Evolutionary conservation across 2,113 vertebrate genomes (phyloP).

Genomic region (Campylomormyrus tamandua): DNA sequence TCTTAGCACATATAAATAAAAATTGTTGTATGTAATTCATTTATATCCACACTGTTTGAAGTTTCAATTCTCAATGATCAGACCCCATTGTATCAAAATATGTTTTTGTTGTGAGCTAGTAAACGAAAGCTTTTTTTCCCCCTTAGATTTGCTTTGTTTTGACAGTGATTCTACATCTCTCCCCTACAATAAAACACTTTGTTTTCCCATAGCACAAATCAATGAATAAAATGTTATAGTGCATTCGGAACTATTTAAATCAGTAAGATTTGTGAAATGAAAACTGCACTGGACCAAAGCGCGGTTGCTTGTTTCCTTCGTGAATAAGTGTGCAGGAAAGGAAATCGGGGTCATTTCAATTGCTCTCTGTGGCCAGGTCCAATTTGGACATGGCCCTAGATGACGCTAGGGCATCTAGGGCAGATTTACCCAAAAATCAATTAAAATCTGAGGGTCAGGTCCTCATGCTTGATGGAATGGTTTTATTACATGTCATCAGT

Average conservation of each 20-base stretch:
- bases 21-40: background rate
- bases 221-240: background rate
- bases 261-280: background rate
- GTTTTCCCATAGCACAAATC: background rate
- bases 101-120: background rate
- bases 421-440: constrained; percentile 12
- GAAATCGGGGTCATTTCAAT: constrained; percentile 6
- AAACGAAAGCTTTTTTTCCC: background rate
- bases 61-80: background rate
- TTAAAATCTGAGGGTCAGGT: constrained; percentile 7
- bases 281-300: background rate
- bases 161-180: background rate
- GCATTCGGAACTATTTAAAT: background rate
- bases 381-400: background rate
- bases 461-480: background rate
- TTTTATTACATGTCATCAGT: background rate
- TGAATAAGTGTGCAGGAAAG: background rate
- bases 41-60: background rate
- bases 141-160: background rate
- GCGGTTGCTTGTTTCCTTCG: background rate
- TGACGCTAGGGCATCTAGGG: background rate
- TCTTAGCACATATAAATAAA: background rate
- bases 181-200: background rate
- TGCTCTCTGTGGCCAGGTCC: background rate
- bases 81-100: background rate